A percentile compares a stretch with the other conserved stretches of the same genome.
phyloP scores from a whole-genome alignment of 2,888 invertebrate species.

The Anagyrus pseudococci region DNA sequence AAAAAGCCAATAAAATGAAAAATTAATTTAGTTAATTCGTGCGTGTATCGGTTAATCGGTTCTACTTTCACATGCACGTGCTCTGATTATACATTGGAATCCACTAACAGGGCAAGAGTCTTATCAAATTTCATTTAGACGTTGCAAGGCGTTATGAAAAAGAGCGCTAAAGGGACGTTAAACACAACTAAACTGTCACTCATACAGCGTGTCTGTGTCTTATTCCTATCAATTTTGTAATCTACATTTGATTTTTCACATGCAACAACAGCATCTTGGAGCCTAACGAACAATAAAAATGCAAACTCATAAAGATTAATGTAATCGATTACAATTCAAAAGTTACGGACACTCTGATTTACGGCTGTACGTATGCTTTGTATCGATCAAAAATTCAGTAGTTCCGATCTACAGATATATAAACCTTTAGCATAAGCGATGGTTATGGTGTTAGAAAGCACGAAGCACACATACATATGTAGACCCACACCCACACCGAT shows the following conservation, averaged over 20 bases:
- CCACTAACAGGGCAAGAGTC: no score
- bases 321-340: background rate
- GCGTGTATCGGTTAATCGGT: no score
- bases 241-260: constrained; percentile 14
- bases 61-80: background rate
- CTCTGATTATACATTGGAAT: no score
- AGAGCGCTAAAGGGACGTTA: no score
- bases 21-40: no score
- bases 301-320: constrained; percentile 6
- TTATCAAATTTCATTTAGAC: background rate
- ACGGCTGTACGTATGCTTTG: background rate
- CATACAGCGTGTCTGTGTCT: background rate
- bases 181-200: background rate
- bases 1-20: no score
- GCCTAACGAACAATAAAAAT: constrained; percentile 14
- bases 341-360: background rate
- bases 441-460: no score
- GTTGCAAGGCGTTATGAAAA: background rate
- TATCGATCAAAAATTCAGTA: background rate
- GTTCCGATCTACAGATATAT: no score
- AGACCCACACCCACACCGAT: background rate
- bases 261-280: background rate
- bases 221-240: background rate
- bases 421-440: background rate
- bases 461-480: no score